Conservation (phyloP, 1,140 invertebrate species). For the Pantala flavescens region DNA sequence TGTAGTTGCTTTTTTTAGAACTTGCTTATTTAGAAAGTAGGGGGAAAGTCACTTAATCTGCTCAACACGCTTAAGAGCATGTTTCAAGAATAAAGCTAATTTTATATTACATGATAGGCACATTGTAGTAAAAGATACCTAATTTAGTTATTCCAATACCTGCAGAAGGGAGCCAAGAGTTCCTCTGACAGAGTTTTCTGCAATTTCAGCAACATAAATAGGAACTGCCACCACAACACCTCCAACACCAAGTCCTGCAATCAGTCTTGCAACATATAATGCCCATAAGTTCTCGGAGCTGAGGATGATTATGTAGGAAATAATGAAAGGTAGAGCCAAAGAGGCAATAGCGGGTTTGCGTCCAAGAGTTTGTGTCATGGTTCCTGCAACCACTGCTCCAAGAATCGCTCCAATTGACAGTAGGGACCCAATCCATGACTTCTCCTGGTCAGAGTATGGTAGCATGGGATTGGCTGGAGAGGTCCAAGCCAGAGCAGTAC, state of each 20-base stretch:
- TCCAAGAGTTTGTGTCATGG: constrained; percentile 22
- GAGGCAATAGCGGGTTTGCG: constrained; percentile 19
- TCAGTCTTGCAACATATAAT: constrained; percentile 42
- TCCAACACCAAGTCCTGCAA: constrained; percentile 46
- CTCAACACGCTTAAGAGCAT: too few species aligned
- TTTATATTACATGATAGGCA: too few species aligned
- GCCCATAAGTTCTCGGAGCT: constrained; percentile 20
- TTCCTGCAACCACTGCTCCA: constrained; percentile 35
- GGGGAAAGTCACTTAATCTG: too few species aligned
- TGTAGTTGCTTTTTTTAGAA: too few species aligned
- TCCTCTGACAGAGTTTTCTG: constrained; percentile 44
- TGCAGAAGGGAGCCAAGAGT: constrained; percentile 53
- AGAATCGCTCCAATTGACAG: constrained; percentile 41
- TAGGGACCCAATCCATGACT: constrained; percentile 51
- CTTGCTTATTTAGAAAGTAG: too few species aligned
- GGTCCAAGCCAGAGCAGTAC: constrained; percentile 41
- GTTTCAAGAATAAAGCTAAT: too few species aligned
- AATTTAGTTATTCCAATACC: constrained; percentile 30
- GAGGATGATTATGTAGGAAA: constrained; percentile 25
- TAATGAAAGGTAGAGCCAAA: constrained; percentile 21
- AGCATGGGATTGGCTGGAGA: constrained; percentile 46
- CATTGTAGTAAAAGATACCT: too few species aligned
- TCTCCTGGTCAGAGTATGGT: constrained; percentile 42
- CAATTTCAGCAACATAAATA: constrained; percentile 43
- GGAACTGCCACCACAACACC: constrained; percentile 48